Conservation (phyloP, 2,797 vertebrate species). For the Gymnoscopelus braueri region DNA sequence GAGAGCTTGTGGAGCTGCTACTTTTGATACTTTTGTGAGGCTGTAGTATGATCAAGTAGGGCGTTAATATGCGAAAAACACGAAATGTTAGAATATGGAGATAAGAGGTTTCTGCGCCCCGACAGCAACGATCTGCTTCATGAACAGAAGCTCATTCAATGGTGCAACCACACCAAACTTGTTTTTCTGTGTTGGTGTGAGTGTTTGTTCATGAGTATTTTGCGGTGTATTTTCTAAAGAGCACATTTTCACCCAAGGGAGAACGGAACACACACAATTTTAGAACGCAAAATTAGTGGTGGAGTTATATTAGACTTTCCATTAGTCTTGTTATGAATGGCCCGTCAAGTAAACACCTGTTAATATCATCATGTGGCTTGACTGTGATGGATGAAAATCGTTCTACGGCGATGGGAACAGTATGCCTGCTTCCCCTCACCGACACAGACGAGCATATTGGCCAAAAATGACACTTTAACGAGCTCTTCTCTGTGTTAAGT, state of each 20-base stretch:
- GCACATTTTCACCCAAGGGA: background rate
- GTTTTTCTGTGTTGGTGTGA: no score
- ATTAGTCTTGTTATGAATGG: slow-evolving; percentile 66
- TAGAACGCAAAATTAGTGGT: slow-evolving; percentile 28
- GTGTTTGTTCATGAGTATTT: no score
- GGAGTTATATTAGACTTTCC: slow-evolving; percentile 41
- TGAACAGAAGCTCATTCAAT: no score
- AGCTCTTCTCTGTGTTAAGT: slow-evolving; percentile 76
- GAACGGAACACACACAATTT: background rate
- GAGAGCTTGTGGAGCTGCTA: slow-evolving; percentile 63
- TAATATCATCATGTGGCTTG: slow-evolving; percentile 61
- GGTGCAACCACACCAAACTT: no score
- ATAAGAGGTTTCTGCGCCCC: no score
- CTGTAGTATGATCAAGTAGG: no score
- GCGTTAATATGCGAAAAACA: no score
- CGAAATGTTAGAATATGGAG: no score
- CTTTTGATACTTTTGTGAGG: background rate
- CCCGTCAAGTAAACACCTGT: slow-evolving; percentile 77
- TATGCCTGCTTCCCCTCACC: slow-evolving; percentile 68
- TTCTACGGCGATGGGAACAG: slow-evolving; percentile 68
- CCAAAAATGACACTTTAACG: slow-evolving; percentile 83
- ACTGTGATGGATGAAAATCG: slow-evolving; percentile 72
- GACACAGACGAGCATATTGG: slow-evolving; percentile 73
- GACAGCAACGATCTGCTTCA: background rate
- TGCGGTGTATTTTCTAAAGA: background rate